Base-by-base conservation (phyloP, 1,140 invertebrate species). In the Cyphomyrmex costatus region DNA sequence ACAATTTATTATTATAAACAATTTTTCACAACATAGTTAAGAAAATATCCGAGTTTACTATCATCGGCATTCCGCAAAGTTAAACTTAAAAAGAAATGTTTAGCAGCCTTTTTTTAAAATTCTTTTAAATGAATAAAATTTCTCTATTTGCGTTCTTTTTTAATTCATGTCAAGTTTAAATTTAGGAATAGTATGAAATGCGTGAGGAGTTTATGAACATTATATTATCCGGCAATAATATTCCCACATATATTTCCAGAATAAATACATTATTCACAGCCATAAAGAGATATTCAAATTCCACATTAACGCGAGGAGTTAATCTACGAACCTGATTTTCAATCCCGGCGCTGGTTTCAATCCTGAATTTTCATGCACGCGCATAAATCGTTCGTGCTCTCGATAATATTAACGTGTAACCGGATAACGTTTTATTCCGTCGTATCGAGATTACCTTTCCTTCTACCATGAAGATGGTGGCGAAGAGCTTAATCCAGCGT, bases 341-440 rank as follows among this genome's bases (percentile, higher is more conserved):
- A 74, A 46, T 27, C 58, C 66, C 46, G 24, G 14, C 33, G 33
- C 24, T 61, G 36, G 36, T 42, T 42, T 42, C 3, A 42, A 42
- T 42, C 36, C 36, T 42, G 36, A 42, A 42, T 42, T 42, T 42
- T 8, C 36, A 42, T 49, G 5, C 53, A 65, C 66, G 36, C 36
- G 3, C 36, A 83, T 83, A 83, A 83, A 83, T 83, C 66, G 7
- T 24, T n/a, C 53, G 24, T 19, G 53, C n/a, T 70, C 46, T 74
- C 79, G 79, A 83, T 83, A 83, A 83, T 49, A 49, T 66, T 68
- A 79, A 6, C 10, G 36, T 36, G 68, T 60, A 83, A 83, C 68
- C 79, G 68, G 79, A 83, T 83, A 83, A 74, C 79, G 53, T 73
- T 83, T 83, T 60, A 83, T 83, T 73, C 36, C 27, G 66, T 60